phyloP scores from a whole-genome alignment of 92 coral and sea anemone genomes.

The Bergia puertoricense region DNA sequence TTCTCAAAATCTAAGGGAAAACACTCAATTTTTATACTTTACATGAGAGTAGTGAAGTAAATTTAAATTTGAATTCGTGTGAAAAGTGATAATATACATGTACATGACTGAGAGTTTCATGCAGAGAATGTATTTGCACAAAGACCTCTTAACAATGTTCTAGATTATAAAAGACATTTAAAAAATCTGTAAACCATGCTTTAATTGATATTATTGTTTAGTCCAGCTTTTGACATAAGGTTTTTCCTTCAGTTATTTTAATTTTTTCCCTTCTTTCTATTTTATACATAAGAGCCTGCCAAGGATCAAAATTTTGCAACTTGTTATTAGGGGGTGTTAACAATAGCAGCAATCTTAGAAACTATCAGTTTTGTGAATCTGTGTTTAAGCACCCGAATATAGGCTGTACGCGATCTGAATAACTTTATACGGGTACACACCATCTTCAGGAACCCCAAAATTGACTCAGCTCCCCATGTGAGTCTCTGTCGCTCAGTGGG shows the following conservation, averaged over 20 bases:
- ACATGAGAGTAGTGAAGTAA: too few relatives aligned
- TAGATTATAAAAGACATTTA: too few relatives aligned
- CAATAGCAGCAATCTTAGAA: background rate
- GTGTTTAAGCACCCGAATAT: background rate
- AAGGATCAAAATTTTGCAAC: too few relatives aligned
- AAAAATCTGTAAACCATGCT: too few relatives aligned
- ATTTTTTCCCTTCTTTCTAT: background rate
- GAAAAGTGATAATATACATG: too few relatives aligned
- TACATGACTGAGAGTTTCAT: too few relatives aligned
- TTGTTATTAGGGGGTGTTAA: background rate
- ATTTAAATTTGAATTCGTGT: background rate
- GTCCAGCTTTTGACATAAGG: background rate
- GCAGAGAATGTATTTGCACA: too few relatives aligned
- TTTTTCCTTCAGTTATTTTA: background rate
- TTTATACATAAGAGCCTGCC: background rate
- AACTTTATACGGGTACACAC: too few relatives aligned
- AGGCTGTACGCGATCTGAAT: background rate
- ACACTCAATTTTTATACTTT: background rate
- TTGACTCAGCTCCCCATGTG: too few relatives aligned
- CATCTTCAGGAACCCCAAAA: too few relatives aligned
- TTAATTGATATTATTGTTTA: too few relatives aligned
- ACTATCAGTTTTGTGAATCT: background rate
- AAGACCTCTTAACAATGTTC: background rate
- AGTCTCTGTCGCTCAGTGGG: too few relatives aligned
- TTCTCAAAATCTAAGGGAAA: background rate